A percentile compares a stretch with the other conserved stretches of the same genome.
These are phyloP conservation scores for Alethe diademata DNA, from an alignment of 2,113 vertebrate genomes.

Conservation along the genomic window DNA sequence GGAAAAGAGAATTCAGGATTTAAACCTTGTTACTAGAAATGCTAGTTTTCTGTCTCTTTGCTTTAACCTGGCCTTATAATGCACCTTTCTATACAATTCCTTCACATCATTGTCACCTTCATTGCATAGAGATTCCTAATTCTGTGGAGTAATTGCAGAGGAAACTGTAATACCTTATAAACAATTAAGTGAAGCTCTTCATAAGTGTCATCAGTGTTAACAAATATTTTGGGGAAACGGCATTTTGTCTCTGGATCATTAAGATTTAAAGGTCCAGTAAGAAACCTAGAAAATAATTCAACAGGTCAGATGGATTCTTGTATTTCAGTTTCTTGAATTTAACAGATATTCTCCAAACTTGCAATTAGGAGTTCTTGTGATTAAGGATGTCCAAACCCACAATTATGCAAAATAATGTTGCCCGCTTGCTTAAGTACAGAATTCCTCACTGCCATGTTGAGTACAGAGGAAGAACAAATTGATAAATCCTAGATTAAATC, in stretches of 20 bases:
- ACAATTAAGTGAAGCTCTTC: slow-evolving; percentile 97
- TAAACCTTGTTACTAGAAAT: neutral
- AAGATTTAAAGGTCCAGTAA: slow-evolving; percentile 93
- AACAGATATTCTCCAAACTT: neutral
- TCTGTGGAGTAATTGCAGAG: neutral
- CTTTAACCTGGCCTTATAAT: neutral
- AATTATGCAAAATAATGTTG: neutral
- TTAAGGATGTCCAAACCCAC: neutral
- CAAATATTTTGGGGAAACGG: slow-evolving; percentile 96
- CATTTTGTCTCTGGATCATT: slow-evolving; percentile 95
- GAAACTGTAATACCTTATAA: slow-evolving; percentile 85
- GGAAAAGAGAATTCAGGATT: neutral
- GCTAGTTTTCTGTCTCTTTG: neutral
- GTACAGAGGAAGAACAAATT: neutral
- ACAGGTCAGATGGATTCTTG: slow-evolving; percentile 5
- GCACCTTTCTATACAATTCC: neutral
- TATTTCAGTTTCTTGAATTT: neutral
- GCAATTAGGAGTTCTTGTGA: neutral
- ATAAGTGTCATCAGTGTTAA: slow-evolving; percentile 85
- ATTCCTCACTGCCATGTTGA: neutral
- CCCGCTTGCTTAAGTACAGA: neutral
- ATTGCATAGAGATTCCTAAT: neutral
- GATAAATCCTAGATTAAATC: neutral
- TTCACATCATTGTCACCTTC: neutral
- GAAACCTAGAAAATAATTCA: slow-evolving; percentile 82